Percentiles rank a stretch among this genome's conserved stretches.
These are phyloP conservation scores for Crypturellus undulatus DNA, from an alignment of 2,113 vertebrate species.

Conservation along the genomic window DNA sequence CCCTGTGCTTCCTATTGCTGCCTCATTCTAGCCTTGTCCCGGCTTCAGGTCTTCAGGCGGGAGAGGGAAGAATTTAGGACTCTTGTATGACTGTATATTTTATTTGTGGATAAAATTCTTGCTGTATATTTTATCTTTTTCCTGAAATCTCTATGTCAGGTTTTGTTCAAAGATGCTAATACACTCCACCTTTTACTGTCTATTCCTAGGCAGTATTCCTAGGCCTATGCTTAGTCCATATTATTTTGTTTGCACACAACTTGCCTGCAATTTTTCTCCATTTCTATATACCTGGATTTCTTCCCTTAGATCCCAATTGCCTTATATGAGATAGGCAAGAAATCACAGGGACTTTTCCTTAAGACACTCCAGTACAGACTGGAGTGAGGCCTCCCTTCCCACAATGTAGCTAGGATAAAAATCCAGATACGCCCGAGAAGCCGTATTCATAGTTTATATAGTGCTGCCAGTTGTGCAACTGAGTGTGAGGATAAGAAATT, in stretches of 20 bases:
- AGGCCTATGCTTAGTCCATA: neutral
- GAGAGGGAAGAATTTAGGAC: no score
- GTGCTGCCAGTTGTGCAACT: neutral
- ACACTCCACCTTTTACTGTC: neutral
- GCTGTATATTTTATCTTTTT: no score
- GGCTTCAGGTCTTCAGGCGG: neutral
- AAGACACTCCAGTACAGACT: neutral
- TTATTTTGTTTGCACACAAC: neutral
- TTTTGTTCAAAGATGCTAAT: neutral
- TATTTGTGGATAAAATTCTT: no score
- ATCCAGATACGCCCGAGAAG: neutral
- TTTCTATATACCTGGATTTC: neutral
- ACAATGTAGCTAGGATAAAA: neutral
- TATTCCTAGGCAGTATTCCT: no score
- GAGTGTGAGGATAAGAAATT: neutral
- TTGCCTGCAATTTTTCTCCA: neutral
- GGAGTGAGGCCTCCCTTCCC: neutral
- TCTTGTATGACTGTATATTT: no score
- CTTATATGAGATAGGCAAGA: neutral
- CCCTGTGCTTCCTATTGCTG: neutral
- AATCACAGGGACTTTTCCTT: neutral
- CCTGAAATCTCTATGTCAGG: no score
- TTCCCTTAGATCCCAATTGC: neutral
- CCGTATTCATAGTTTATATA: neutral
- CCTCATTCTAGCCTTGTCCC: neutral